These are phyloP conservation scores for Mesorhabditis spiculigera DNA, from an alignment of 2,888 invertebrate species.

Conservation along the genomic window DNA sequence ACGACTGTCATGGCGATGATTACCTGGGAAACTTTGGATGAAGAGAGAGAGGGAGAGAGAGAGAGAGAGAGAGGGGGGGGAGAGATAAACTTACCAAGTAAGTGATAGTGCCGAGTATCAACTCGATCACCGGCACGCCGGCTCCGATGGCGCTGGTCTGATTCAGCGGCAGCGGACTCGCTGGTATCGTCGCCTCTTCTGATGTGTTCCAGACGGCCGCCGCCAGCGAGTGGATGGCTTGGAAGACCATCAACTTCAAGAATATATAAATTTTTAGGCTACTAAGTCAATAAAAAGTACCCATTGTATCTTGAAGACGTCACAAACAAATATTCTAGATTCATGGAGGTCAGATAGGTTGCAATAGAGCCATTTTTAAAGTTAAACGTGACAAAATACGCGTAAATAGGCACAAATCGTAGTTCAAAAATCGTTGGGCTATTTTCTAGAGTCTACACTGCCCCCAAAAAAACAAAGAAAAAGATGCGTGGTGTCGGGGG, in stretches of 20 bases:
- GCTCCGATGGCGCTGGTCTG: neutral
- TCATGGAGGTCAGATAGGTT: no score
- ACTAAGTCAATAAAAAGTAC: no score
- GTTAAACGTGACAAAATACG: no score
- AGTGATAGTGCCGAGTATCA: slow-evolving; percentile 66
- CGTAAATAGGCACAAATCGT: no score
- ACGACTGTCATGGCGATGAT: slow-evolving; percentile 84
- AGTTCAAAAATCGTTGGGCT: no score
- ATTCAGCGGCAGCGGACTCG: neutral
- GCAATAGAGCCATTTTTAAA: no score
- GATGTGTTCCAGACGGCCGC: neutral
- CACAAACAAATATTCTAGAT: no score
- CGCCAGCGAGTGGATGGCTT: neutral
- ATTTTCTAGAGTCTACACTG: no score
- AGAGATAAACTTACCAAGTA: slow-evolving; percentile 68
- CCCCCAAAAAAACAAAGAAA: no score
- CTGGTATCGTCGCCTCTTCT: neutral
- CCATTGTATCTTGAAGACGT: no score
- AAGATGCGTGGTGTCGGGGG: no score
- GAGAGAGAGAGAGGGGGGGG: neutral
- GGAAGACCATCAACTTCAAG: neutral
- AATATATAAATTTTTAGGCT: neutral
- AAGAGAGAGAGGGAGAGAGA: slow-evolving; percentile 10
- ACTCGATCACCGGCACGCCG: slow-evolving; percentile 47
- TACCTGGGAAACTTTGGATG: slow-evolving; percentile 60